Conservation (phyloP, 1,140 invertebrate genomes). For the Drosophila santomea region DNA sequence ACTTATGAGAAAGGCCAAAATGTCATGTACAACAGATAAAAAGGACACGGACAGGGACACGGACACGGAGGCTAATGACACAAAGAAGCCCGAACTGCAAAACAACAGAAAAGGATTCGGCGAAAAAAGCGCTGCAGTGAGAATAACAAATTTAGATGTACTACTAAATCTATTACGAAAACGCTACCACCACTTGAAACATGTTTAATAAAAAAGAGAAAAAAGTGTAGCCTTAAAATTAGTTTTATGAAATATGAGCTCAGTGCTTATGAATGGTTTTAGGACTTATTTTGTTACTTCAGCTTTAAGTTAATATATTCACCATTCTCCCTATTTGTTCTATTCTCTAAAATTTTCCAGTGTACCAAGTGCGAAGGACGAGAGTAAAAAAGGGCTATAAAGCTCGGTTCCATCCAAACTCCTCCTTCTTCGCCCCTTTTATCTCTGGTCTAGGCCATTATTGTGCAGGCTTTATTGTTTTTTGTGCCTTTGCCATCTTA, state of each 20-base stretch:
- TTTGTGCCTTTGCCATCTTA: slow-evolving; percentile 34
- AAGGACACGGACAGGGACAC: slow-evolving; percentile 42
- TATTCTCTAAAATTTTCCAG: too few species aligned
- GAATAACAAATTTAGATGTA: neutral
- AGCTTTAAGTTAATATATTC: too few species aligned
- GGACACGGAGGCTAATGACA: slow-evolving; percentile 74
- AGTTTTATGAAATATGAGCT: too few species aligned
- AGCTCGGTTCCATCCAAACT: slow-evolving; percentile 48
- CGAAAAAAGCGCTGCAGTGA: slow-evolving; percentile 6
- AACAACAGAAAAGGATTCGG: slow-evolving; percentile 17
- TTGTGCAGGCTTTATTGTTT: slow-evolving; percentile 42
- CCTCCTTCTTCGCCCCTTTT: slow-evolving; percentile 8
- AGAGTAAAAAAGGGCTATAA: slow-evolving; percentile 64
- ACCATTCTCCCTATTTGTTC: too few species aligned
- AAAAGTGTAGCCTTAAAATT: too few species aligned
- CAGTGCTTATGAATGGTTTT: too few species aligned
- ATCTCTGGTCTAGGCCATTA: slow-evolving; percentile 50
- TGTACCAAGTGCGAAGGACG: slow-evolving; percentile 26
- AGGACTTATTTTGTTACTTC: too few species aligned
- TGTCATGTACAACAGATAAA: slow-evolving; percentile 81
- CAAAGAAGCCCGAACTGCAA: slow-evolving; percentile 46
- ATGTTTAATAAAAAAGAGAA: too few species aligned
- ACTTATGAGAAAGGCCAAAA: slow-evolving; percentile 80
- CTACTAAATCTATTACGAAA: too few species aligned
- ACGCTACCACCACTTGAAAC: neutral